Percentiles rank a stretch among this genome's conserved stretches.
phyloP scores from a whole-genome alignment of 2,113 vertebrate genomes.

The Hyperopisus bebe region DNA sequence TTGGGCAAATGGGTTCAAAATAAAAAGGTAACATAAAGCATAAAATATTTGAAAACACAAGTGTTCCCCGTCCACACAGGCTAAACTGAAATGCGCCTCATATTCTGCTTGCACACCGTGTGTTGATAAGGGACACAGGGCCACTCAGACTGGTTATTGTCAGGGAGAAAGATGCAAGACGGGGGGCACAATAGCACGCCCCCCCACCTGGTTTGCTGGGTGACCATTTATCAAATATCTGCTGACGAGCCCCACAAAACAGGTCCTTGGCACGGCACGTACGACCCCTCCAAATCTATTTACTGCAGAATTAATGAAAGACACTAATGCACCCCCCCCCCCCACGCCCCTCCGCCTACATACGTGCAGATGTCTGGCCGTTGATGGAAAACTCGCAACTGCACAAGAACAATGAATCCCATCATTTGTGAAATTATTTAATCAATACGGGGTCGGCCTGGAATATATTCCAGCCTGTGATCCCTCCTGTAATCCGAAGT shows the following conservation, averaged over 20 bases:
- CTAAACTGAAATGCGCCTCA: not conserved
- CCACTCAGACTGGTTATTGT: not conserved
- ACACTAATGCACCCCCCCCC: not conserved
- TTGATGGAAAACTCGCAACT: not conserved
- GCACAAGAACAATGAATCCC: slow-evolving; percentile 5
- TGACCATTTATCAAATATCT: not conserved
- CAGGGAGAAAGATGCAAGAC: not conserved
- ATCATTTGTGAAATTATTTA: not conserved
- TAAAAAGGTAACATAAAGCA: not conserved
- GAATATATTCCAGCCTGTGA: not conserved
- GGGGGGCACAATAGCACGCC: not conserved
- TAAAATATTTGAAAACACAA: not conserved
- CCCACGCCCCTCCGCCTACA: not conserved
- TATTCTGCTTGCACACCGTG: not conserved
- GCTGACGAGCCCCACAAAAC: not conserved
- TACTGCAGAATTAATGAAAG: not conserved
- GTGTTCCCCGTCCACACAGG: not conserved
- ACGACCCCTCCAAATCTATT: not conserved
- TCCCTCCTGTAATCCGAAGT: not conserved
- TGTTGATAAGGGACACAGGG: not conserved
- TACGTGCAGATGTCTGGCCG: not conserved
- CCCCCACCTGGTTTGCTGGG: not conserved
- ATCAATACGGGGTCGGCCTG: not conserved
- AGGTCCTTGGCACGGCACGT: no score
- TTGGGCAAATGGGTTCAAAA: not conserved